phyloP scores from a whole-genome alignment of 2,888 invertebrate genomes.

The Antheraea yamamai region DNA sequence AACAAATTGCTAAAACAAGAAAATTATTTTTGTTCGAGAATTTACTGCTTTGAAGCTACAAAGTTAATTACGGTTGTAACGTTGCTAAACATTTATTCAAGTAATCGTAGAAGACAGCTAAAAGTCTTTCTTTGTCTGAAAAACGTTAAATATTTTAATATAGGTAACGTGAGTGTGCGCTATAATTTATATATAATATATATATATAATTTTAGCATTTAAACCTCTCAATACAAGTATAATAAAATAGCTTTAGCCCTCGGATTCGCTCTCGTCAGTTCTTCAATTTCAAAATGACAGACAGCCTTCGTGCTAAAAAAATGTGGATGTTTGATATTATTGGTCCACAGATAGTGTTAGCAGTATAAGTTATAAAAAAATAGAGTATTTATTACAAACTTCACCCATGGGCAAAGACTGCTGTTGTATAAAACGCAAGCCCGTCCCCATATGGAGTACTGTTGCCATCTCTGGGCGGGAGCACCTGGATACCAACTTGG shows the following conservation, averaged over 20 bases:
- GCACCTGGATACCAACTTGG: too few relatives aligned
- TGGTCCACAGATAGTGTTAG: too few relatives aligned
- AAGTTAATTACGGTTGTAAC: not conserved
- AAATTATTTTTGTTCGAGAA: conserved; percentile 24
- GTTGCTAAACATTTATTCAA: not conserved
- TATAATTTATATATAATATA: not conserved
- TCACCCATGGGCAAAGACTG: too few relatives aligned
- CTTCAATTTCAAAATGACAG: too few relatives aligned
- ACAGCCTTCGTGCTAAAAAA: too few relatives aligned
- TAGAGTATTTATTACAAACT: too few relatives aligned
- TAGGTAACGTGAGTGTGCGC: not conserved
- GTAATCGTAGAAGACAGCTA: not conserved
- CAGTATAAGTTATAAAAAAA: too few relatives aligned
- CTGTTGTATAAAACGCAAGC: too few relatives aligned
- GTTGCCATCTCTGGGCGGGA: too few relatives aligned
- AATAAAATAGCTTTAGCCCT: not conserved
- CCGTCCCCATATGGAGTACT: too few relatives aligned
- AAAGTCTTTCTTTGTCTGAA: not conserved
- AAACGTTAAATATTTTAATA: not conserved
- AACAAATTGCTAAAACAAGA: conserved; percentile 10
- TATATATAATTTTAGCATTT: not conserved
- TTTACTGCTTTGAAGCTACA: conserved; percentile 16
- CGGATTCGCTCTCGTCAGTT: too few relatives aligned
- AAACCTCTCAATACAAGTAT: not conserved
- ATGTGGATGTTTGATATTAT: too few relatives aligned